Conservation (phyloP, 2,888 invertebrate genomes). For the Troglohyphantes excavatus region DNA sequence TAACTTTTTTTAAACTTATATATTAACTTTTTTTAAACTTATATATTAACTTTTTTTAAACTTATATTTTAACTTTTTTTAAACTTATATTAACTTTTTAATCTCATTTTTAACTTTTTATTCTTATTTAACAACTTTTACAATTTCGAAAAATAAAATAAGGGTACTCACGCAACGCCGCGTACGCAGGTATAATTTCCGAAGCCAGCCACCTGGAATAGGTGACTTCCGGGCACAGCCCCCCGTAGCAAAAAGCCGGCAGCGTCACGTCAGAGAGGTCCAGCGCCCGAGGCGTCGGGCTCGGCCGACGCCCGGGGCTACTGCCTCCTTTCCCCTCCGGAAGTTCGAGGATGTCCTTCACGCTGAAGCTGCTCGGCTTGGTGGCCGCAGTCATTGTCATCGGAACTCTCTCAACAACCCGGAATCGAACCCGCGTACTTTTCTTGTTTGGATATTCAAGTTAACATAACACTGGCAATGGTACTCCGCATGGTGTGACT, state of each 20-base stretch:
- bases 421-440: too few species aligned
- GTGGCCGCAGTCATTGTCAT: slow-evolving; percentile 64
- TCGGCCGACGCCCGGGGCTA: slow-evolving; percentile 16
- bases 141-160: neutral
- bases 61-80: too few species aligned
- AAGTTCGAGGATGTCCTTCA: slow-evolving; percentile 95
- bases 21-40: too few species aligned
- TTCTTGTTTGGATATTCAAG: too few species aligned
- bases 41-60: too few species aligned
- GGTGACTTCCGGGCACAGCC: slow-evolving; percentile 80
- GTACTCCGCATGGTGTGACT: too few species aligned
- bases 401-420: too few species aligned
- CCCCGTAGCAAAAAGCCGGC: slow-evolving; percentile 50
- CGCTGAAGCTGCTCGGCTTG: slow-evolving; percentile 87
- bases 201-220: slow-evolving; percentile 84
- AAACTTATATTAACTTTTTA: too few species aligned
- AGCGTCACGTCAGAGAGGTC: slow-evolving; percentile 68
- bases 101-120: too few species aligned
- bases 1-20: too few species aligned
- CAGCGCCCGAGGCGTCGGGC: slow-evolving; percentile 52
- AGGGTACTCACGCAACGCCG: slow-evolving; percentile 68
- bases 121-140: too few species aligned
- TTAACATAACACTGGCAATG: too few species aligned
- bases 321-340: slow-evolving; percentile 84
- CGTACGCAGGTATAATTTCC: slow-evolving; percentile 80